Base-by-base conservation (phyloP, 2,797 vertebrate genomes). In the Pristis pectinata region DNA sequence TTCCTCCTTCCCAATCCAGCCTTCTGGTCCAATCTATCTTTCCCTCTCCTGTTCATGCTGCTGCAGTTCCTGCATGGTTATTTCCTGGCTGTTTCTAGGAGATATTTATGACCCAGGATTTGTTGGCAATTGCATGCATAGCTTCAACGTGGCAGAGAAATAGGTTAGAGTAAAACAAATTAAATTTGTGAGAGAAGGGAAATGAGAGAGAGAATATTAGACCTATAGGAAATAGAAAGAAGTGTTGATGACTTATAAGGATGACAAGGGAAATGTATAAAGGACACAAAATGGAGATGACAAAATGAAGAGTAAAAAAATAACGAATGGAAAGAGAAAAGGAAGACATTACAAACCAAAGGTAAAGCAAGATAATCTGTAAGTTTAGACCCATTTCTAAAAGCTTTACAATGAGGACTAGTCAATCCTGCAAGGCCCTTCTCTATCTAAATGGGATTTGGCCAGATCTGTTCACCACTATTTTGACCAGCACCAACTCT, bases 331-430 rank as follows among this genome's bases (percentile, higher is more conserved):
- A 85, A 27, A 49, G 82, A 49, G 44, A 85, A 49, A 30, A 85
- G 82, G 49, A 85, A 53, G 53, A 79, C n/a, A 79, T 79, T n/a
- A 79, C 76, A 80, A 80, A 80, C 17, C 49, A 82, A 83, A 83
- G 24, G 82, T 11, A 53, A 34, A 87, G 27, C 83, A 87, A 87
- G 24, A n/a, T 30, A 87, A 87, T 87, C 56, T 59, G 22, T 83
- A 83, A 83, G 83, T 53, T 83, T 41, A 44, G n/a, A 41, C 15
- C 19, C 7, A 17, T 1, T 53, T 27, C 22, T 27, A 30, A 53
- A 17, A 87, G 83, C 30, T 13, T 30, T 11, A 17, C 27, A 34
- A 24, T 11, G 49, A 49, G 10, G 44, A 53, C 30, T 49, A 85
- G 53, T 27, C 82, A 41, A 49, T 19, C 70, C 7, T 24, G 41